Percentiles rank a stretch among this genome's conserved stretches.
Conservation (phyloP, 2,888 invertebrate genomes). For the Diadegma fenestrale region DNA sequence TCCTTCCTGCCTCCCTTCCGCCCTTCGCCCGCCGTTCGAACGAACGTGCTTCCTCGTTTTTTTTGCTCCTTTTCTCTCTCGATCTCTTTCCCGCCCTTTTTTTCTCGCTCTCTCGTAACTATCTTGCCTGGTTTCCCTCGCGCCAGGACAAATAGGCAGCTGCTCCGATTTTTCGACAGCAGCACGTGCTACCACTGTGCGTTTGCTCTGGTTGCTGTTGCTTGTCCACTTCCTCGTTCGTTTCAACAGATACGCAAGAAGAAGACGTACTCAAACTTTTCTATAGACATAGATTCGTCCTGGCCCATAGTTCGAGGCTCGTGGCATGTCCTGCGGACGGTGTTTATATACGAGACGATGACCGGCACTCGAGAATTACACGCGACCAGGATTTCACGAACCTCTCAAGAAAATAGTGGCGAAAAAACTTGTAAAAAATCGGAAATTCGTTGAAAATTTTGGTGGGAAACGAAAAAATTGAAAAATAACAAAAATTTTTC, state of each 20-base stretch:
- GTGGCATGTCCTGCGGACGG: not conserved
- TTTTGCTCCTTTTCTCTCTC: constrained; percentile 20
- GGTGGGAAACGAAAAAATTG: no score
- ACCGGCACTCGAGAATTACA: not conserved
- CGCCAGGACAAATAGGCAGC: constrained; percentile 52
- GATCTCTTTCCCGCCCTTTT: not conserved
- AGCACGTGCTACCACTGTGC: constrained; percentile 55
- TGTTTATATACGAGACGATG: not conserved
- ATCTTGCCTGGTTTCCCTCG: constrained; percentile 32
- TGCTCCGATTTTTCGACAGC: constrained; percentile 51
- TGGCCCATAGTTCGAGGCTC: not conserved
- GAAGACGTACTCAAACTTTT: not conserved
- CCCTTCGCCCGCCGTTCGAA: not conserved
- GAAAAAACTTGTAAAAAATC: no score
- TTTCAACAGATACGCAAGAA: constrained; percentile 9
- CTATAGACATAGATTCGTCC: not conserved
- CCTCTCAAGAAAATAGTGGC: no score
- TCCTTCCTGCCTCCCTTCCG: constrained; percentile 32
- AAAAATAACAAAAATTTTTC: not conserved
- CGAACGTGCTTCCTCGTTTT: constrained; percentile 1
- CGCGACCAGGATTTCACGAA: not conserved
- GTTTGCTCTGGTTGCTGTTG: constrained; percentile 43
- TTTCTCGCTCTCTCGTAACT: not conserved
- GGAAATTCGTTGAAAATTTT: no score
- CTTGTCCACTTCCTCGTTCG: constrained; percentile 31